These are phyloP conservation scores for Columbina picui DNA, from an alignment of 2,113 vertebrate genomes.

Conservation along the genomic window DNA sequence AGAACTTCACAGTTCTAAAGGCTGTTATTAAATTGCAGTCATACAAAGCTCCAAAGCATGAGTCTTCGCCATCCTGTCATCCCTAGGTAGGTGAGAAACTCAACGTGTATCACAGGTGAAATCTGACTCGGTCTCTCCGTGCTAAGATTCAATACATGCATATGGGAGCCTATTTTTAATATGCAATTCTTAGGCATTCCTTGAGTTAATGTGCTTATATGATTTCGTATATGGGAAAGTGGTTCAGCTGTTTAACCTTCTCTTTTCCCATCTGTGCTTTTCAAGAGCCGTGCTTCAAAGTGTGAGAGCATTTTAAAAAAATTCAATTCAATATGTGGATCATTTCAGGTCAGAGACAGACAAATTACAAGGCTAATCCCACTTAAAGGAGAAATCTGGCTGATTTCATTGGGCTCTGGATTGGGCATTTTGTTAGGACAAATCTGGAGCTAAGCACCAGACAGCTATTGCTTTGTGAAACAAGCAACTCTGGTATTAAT, in stretches of 20 bases:
- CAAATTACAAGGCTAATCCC: background rate
- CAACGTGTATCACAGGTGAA: background rate
- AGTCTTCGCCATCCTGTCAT: background rate
- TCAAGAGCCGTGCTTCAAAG: background rate
- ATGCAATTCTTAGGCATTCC: background rate
- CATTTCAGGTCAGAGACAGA: background rate
- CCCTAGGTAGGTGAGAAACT: background rate
- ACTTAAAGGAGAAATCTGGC: background rate
- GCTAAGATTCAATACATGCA: background rate
- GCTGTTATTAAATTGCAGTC: background rate
- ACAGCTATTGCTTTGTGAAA: background rate
- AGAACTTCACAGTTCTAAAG: background rate
- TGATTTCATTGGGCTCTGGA: background rate
- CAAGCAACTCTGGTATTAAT: background rate
- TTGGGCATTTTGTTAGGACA: background rate
- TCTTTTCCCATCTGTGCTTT: background rate
- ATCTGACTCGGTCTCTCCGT: background rate
- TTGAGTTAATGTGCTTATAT: background rate
- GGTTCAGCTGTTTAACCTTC: background rate
- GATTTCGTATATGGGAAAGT: background rate
- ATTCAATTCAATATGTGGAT: background rate
- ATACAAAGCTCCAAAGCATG: background rate
- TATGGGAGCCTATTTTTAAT: background rate
- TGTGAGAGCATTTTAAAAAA: background rate
- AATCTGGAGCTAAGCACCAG: background rate